Evolutionary conservation across 2,888 invertebrate genomes (phyloP), one percentile per base, ranked within the genome.

Genomic region (Cremastinae sp.): DNA sequence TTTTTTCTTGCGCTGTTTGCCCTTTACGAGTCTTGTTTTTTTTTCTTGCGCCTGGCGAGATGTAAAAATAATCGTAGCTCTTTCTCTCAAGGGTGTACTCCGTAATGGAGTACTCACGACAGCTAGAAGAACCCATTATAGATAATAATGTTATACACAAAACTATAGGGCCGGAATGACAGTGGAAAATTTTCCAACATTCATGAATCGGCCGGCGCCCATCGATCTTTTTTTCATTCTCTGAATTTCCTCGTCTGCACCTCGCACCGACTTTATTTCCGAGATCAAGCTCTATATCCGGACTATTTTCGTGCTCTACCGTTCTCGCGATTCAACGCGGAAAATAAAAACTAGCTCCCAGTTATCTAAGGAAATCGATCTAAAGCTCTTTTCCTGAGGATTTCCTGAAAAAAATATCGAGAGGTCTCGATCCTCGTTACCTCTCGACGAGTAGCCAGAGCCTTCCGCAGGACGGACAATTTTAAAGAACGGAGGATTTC

Each of bases 31-130:
- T 51, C 12, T 37, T 10, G 12, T 37, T 61, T 45, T 53, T 61
- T 4, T 9, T 28, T 22, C 1, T 14, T 14, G 43, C 4, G 41
- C 18, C 8, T 9, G 28, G 1, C 20, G 12, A 51, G 56, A 61
- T 28, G 62, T 45, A 66, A 72, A 72, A 64, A 55, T 58, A 55
- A 69, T 68, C 47, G 35, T 41, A 14, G 56, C 12, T 12, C 39
- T 51, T 56, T 53, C 49, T 12, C 28, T 35, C 37, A 10, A 20
- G 2, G n/a, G 28, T 61, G n/a, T 55, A 39, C 37, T 51, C 8
- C n/a, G 43, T 55, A 61, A 70, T 22, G 9, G 53, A 55, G 22
- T 0, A 41, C 8, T 28, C 16, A 16, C 9, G 55, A 12, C 9
- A 4, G 12, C 28, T 28, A 28, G 28, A 3, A 2, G 5, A 2